Percentiles rank a stretch among this genome's conserved stretches.
Conservation (phyloP, 1,140 invertebrate species). For the Cephus cinctus region DNA sequence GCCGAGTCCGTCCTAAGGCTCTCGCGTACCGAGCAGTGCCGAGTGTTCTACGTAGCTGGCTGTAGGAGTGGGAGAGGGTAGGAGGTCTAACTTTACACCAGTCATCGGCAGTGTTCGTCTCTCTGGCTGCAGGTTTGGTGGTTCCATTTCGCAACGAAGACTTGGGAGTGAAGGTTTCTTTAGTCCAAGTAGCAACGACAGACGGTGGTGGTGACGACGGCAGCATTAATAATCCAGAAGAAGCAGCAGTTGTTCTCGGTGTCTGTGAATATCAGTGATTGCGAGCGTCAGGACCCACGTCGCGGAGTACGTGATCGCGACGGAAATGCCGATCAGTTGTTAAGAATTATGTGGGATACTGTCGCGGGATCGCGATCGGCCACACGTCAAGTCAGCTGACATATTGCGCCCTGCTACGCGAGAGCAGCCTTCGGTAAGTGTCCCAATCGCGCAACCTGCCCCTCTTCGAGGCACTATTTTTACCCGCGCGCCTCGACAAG, state of each 20-base stretch:
- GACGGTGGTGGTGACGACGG: too few relatives aligned
- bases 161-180: constrained; percentile 23
- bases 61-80: constrained; percentile 15
- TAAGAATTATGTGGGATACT: constrained; percentile 55
- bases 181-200: too few relatives aligned
- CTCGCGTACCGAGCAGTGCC: background rate
- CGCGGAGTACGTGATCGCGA: constrained; percentile 8
- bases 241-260: too few relatives aligned
- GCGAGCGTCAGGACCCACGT: constrained; percentile 7
- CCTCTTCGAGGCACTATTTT: constrained; percentile 13
- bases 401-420: constrained; percentile 57
- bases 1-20: background rate
- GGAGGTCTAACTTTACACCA: constrained; percentile 38
- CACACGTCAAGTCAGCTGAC: constrained; percentile 57
- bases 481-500: constrained; percentile 6
- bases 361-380: constrained; percentile 48
- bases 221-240: too few relatives aligned
- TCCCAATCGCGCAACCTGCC: constrained; percentile 29
- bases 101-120: constrained; percentile 22
- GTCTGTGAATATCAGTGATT: too few relatives aligned
- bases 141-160: constrained; percentile 17
- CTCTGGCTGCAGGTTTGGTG: constrained; percentile 26
- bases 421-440: constrained; percentile 55
- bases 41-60: background rate
- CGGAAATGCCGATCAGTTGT: constrained; percentile 22